phyloP scores from a whole-genome alignment of 2,797 vertebrate species.

The Dallia pectoralis region DNA sequence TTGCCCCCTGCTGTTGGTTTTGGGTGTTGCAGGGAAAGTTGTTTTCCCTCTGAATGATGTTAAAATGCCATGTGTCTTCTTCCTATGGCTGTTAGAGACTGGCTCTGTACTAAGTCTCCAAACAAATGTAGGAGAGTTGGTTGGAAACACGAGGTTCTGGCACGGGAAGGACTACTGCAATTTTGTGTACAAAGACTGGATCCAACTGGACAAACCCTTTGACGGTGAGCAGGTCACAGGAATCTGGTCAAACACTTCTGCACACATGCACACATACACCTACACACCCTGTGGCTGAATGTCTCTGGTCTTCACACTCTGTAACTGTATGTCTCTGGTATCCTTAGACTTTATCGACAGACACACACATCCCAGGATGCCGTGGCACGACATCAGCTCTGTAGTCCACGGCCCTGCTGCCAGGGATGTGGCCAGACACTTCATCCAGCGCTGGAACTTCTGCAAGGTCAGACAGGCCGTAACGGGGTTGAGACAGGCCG shows the following conservation, averaged over 20 bases:
- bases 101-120: constrained; percentile 67
- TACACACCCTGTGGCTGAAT: background rate
- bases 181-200: constrained; percentile 97
- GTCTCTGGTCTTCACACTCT: constrained; percentile 11
- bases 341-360: constrained; percentile 92
- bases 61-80: background rate
- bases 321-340: background rate
- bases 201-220: constrained; percentile 96
- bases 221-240: constrained; percentile 77
- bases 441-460: constrained; percentile 99
- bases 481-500: constrained; percentile 20
- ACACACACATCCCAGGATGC: constrained; percentile 92
- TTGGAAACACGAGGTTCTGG: constrained; percentile 94
- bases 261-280: background rate
- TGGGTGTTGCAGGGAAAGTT: background rate
- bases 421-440: constrained; percentile 90
- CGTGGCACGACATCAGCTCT: constrained; percentile 94
- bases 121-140: constrained; percentile 80
- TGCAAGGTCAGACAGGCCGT: constrained; percentile 80
- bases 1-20: constrained; percentile 8
- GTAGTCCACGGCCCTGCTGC: constrained; percentile 91
- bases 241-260: background rate
- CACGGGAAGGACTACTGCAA: constrained; percentile 98
- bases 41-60: too few species aligned
- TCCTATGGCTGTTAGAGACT: constrained; percentile 12